phyloP scores from a whole-genome alignment of 2,888 invertebrate species.

The Papilio demoleus region DNA sequence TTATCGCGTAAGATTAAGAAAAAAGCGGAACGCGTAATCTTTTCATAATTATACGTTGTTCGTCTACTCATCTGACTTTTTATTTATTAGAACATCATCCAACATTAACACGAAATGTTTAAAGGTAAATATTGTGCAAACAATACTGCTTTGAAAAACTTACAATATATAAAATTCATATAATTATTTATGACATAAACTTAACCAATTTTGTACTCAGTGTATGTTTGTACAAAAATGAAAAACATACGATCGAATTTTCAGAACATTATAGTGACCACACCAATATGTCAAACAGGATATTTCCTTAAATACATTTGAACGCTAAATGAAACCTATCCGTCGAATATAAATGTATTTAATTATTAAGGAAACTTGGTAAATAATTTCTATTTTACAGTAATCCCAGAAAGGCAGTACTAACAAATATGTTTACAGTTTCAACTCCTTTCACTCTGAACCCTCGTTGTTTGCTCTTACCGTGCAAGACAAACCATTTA shows the following conservation, averaged over 20 bases:
- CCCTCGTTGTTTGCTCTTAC: not conserved
- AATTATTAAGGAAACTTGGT: not conserved
- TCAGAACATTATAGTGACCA: no score
- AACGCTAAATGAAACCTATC: not conserved
- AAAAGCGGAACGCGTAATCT: slow-evolving; percentile 59
- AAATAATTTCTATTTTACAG: not conserved
- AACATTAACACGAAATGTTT: not conserved
- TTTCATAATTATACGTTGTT: slow-evolving; percentile 34
- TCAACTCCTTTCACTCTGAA: slow-evolving; percentile 11
- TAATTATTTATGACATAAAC: no score
- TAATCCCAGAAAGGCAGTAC: not conserved
- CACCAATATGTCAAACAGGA: no score
- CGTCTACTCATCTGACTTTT: slow-evolving; percentile 16
- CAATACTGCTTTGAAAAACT: not conserved
- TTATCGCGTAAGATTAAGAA: slow-evolving; percentile 49
- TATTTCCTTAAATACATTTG: no score
- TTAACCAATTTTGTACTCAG: no score
- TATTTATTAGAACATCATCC: not conserved
- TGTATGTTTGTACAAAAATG: no score
- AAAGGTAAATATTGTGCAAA: no score
- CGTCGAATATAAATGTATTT: not conserved
- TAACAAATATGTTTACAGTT: not conserved
- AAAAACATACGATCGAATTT: no score
- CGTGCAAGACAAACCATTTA: not conserved
- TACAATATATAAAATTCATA: not conserved